Base-by-base conservation (phyloP, 2,797 vertebrate species). In the Parambassis ranga region DNA sequence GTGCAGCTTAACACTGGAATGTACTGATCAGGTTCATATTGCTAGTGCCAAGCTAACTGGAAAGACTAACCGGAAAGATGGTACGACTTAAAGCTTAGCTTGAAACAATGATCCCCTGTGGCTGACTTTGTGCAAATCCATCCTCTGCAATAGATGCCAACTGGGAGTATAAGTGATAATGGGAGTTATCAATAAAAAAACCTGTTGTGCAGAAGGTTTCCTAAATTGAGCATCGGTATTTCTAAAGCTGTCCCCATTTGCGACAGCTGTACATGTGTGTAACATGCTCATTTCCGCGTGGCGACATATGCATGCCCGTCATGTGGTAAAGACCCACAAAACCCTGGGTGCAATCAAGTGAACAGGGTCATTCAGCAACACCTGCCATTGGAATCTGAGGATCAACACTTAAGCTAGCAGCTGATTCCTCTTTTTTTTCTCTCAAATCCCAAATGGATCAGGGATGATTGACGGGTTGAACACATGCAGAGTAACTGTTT, bases 371-470 rank as follows among this genome's bases (percentile, higher is more conserved):
- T 56, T 68, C 62, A 55, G 58, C 63, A 51, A 64, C 88, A 91
- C 88, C 90, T 91, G 91, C 84, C 77, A 43, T 61, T 70, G 80
- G 75, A 83, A 80, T 88, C 56, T 37, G n/a, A 76, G 75, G 83
- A 77, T 77, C 72, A 83, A 71, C 77, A 44, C 69, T 72, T 51
- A 10, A 0, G 6, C 49, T 11, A 57, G 57, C 83, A 85, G 87
- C 82, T 84, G 84, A 87, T 74, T 66, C 42, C 43, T 55, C 44
- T 36, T 47, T 76, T 47, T 47, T 59, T 75, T 70, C 15, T 8
- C 69, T 67, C 59, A 70, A 71, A 75, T 77, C 82, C 81, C 79
- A 37, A 65, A 74, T 59, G 81, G 26, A 52, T n/a, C 38, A 0
- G 0, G 49, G 63, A 80, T 83, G 87, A 90, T 71, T 76, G 84